Base-by-base conservation (phyloP, 2,113 vertebrate genomes). In the Tautogolabrus adspersus region DNA sequence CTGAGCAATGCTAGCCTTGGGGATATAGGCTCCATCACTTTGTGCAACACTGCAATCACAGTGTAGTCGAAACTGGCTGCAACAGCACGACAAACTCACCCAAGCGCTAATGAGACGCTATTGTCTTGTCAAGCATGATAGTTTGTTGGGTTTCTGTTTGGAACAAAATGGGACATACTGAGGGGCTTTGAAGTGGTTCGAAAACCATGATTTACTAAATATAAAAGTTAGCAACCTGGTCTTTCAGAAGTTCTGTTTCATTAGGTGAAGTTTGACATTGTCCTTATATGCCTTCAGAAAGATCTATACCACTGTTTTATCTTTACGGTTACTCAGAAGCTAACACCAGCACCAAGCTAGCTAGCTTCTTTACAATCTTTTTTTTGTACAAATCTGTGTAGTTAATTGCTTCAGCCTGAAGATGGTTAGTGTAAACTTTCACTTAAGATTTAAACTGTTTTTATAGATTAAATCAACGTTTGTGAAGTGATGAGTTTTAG, bases 41-140 rank as follows among this genome's bases (percentile, higher is more conserved):
- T 85, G 59, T 85, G 47, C 51, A 16, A 44, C 23, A 77, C 67
- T n/a, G 12, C 34, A 60, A 40, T 71, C 47, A 5, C 47, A 56
- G 62, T 15, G 13, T 64, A 84, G 80, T 37, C 22, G 42, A 77
- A 84, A 75, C 13, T 74, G 73, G 71, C 44, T 61, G 66, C 30
- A 30, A 34, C 57, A 16, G 13, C 15, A 10, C 67, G 23, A 66
- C 34, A n/a, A 81, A 77, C 16, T 10, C 26, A 58, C 44, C 71
- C 84, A 83, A 88, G 88, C 82, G 81, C 83, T 38, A 58, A 63
- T 26, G 10, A 58, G 55, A 46, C 16, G 10, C 34, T 67, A 26
- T 23, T 47, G 66, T 73, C 46, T 72, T 60, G 66, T 78, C 3
- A 44, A 56, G 34, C 18, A 18, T 30, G 37, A 11, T 8, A 68